Evolutionary conservation across 2,113 vertebrate genomes (phyloP).

Genomic region (Arizona elegans): DNA sequence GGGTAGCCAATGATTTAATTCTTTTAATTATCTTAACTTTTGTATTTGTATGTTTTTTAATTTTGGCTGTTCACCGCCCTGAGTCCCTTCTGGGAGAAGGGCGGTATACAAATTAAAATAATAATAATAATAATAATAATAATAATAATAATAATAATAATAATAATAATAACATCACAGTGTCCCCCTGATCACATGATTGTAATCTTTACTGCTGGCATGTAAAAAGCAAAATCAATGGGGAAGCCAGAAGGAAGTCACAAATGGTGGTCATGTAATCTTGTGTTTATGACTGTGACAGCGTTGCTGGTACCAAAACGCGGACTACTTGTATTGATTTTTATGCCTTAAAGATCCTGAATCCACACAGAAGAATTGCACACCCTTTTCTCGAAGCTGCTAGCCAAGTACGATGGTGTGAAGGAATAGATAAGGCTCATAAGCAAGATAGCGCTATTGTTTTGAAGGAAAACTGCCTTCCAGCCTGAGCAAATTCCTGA

Average conservation of each 20-base stretch:
- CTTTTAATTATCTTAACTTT: too few species aligned
- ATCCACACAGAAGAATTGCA: background rate
- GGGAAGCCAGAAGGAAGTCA: background rate
- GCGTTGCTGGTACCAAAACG: background rate
- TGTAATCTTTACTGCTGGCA: background rate
- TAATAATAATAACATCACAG: too few species aligned
- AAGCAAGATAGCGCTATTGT: background rate
- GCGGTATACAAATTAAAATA: too few species aligned
- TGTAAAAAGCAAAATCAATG: background rate
- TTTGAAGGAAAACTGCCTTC: background rate
- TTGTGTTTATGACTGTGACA: background rate
- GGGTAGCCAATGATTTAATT: too few species aligned
- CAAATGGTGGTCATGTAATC: background rate
- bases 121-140: too few species aligned
- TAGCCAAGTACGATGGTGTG: background rate
- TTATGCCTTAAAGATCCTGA: background rate
- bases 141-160: too few species aligned
- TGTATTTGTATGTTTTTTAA: too few species aligned
- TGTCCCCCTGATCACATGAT: background rate
- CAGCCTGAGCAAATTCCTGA: background rate
- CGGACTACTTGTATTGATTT: background rate
- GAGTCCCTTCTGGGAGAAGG: too few species aligned
- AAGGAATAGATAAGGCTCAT: background rate
- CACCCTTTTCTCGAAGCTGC: background rate
- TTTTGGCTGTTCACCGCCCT: too few species aligned